Evolutionary conservation across 2,797 vertebrate species (phyloP).

Genomic region (Yasuhikotakia modesta): DNA sequence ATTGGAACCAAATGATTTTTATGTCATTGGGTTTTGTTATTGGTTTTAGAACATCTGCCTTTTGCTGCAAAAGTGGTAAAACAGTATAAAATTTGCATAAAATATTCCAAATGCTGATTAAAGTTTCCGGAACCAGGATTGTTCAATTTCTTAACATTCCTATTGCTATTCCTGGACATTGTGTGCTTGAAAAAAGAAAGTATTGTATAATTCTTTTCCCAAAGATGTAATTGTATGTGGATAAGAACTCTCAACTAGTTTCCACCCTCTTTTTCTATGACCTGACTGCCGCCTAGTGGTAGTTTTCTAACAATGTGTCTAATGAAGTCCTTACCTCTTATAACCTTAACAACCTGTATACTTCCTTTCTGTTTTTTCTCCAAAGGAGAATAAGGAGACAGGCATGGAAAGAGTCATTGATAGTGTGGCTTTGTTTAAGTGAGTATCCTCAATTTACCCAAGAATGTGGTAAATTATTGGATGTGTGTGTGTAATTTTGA

Average conservation of each 20-base stretch:
- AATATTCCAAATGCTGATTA: no score
- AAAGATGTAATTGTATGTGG: neutral
- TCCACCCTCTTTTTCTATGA: neutral
- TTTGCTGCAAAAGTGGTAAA: no score
- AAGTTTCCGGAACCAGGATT: neutral
- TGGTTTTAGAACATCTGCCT: no score
- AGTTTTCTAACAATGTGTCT: no score
- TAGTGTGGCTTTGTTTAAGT: constrained; percentile 92
- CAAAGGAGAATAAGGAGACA: constrained; percentile 94
- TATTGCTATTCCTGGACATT: neutral
- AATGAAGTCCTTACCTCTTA: neutral
- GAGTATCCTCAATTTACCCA: constrained; percentile 65
- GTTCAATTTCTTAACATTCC: neutral
- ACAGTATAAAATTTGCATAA: no score
- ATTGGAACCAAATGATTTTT: no score
- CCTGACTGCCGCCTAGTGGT: neutral
- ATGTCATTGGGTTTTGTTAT: no score
- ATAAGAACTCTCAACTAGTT: neutral
- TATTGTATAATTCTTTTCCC: neutral
- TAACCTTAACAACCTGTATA: neutral
- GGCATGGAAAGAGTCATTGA: constrained; percentile 96
- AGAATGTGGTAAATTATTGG: neutral
- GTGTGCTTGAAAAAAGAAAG: neutral
- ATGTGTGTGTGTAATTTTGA: neutral
- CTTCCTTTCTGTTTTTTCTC: constrained; percentile 25